A percentile compares a stretch with the other conserved stretches of the same genome.
phyloP scores from a whole-genome alignment of 2,797 vertebrate genomes.

The Macropodus opercularis region DNA sequence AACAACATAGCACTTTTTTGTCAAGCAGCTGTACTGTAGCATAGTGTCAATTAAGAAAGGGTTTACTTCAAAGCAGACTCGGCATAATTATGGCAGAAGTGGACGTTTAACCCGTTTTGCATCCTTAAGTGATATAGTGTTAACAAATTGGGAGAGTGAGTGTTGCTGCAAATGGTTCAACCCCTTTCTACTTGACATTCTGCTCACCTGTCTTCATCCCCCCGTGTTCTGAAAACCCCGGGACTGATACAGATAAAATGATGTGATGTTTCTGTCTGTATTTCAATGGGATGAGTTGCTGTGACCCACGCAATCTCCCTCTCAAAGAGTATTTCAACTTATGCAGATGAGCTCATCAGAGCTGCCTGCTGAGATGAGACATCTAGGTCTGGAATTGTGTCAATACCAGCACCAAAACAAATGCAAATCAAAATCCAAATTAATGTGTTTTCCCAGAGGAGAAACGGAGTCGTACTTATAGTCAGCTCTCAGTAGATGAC shows the following conservation, averaged over 20 bases:
- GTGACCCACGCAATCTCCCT: slow-evolving; percentile 82
- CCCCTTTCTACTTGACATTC: slow-evolving; percentile 75
- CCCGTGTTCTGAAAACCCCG: slow-evolving; percentile 64
- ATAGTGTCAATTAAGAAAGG: slow-evolving; percentile 68
- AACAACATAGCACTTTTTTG: slow-evolving; percentile 67
- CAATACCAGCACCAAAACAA: slow-evolving; percentile 84
- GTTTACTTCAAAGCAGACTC: slow-evolving; percentile 66
- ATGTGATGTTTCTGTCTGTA: slow-evolving; percentile 78
- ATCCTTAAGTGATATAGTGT: slow-evolving; percentile 56
- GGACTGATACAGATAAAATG: slow-evolving; percentile 77
- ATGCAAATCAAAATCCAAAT: slow-evolving; percentile 85
- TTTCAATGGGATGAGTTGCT: slow-evolving; percentile 80
- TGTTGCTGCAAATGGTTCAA: slow-evolving; percentile 62
- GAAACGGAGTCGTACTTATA: slow-evolving; percentile 78
- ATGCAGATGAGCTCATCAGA: slow-evolving; percentile 85
- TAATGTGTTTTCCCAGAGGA: slow-evolving; percentile 83
- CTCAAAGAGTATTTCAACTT: slow-evolving; percentile 84
- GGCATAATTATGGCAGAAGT: slow-evolving; percentile 64
- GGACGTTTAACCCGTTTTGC: slow-evolving; percentile 69
- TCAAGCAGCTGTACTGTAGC: slow-evolving; percentile 57
- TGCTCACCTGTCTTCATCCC: slow-evolving; percentile 76
- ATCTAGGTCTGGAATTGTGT: slow-evolving; percentile 84
- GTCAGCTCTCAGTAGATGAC: slow-evolving; percentile 80
- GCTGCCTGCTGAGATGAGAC: slow-evolving; percentile 82
- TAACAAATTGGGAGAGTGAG: slow-evolving; percentile 55